Evolutionary conservation across 2,113 vertebrate species (phyloP).

Genomic region (Centropus bengalensis): DNA sequence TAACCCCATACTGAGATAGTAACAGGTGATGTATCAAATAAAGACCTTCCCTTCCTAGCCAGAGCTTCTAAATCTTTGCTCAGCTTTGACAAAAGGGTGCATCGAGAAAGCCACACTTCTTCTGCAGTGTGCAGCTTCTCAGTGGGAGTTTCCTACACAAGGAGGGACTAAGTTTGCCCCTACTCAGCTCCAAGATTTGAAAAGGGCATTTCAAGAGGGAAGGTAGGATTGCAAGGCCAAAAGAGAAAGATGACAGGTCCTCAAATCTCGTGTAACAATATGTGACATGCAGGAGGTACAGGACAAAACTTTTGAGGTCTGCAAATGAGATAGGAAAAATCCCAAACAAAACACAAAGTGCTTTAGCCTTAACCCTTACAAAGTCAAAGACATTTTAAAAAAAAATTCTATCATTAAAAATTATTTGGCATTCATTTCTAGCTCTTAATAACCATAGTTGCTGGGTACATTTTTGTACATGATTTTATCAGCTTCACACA

Average conservation of each 20-base stretch:
- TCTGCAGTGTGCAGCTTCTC: neutral
- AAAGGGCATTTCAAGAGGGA: neutral
- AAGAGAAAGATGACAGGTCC: neutral
- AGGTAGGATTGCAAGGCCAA: neutral
- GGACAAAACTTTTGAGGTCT: neutral
- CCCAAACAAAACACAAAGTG: neutral
- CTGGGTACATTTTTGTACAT: neutral
- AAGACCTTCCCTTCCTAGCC: neutral
- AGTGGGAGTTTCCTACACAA: neutral
- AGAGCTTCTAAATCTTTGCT: neutral
- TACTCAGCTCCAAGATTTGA: neutral
- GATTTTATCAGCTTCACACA: neutral
- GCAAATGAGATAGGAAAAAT: neutral
- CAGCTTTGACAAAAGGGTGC: neutral
- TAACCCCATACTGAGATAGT: neutral
- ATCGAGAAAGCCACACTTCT: neutral
- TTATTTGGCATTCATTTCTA: neutral
- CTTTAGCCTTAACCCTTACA: neutral
- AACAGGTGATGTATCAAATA: neutral
- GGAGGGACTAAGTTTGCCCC: neutral
- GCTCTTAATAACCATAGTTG: neutral
- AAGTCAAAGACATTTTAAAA: neutral
- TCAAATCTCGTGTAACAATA: neutral
- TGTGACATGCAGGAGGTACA: neutral
- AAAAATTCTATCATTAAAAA: neutral